Base-by-base conservation (phyloP, 2,888 invertebrate species). In the Hirtodrosophila confusa region DNA sequence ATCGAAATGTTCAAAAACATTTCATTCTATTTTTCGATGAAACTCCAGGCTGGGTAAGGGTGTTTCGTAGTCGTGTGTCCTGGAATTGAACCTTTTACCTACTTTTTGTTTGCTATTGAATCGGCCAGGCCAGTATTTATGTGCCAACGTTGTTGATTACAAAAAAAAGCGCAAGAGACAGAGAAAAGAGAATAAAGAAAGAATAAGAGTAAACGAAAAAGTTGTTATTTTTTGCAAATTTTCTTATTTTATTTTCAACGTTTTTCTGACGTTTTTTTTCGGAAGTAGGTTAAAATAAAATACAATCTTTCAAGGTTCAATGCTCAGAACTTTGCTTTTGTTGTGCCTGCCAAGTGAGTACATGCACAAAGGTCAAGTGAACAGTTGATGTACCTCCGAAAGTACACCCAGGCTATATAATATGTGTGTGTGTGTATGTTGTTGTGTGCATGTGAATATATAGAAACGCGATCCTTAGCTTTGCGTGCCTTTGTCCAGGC, bases 261-360 rank as follows among this genome's bases (percentile, higher is more conserved):
- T 60, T 36, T 45, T 17, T 17, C 17, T 17, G 37, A 27, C 43
- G 9, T 24, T 45, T 49, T 50, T 41, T 36, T 44, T 50, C 23
- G 24, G n/a, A 75, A 80, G 73, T 80, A 72, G 85, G 80, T 77
- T 68, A 77, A 80, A 71, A 75, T 55, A 64, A 74, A 77, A 54
- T 60, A 62, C 45, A 69, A 48, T 72, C 69, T 66, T 82, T 87
- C 75, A 86, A 82, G 85, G 85, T 80, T 80, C 78, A 73, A 63
- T 78, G 64, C 56, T 24, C 24, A 65, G 43, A 72, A 64, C 51
- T 72, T 70, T 57, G 53, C 57, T 54, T 54, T 66, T 36, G 47
- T 55, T 35, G 11, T 51, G 10, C 55, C 39, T 41, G 11, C 53
- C 44, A 24, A 29, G 41, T 55, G 44, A 48, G 61, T 56, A 58